A percentile compares a stretch with the other conserved stretches of the same genome.
Conservation (phyloP, 2,113 vertebrate genomes). For the Boulengerochromis microlepis region DNA sequence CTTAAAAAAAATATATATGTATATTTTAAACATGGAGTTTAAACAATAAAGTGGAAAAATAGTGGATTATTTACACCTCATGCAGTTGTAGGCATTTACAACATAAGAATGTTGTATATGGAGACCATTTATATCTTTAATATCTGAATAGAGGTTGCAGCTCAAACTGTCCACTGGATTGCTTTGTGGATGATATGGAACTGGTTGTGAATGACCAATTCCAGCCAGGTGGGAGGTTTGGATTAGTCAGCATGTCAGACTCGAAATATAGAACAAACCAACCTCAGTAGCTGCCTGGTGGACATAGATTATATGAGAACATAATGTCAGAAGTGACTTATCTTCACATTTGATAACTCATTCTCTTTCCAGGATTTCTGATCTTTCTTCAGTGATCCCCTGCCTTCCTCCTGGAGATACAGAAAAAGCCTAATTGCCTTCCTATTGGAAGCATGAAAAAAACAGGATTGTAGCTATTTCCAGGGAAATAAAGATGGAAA, state of each 20-base stretch:
- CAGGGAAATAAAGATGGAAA: background rate
- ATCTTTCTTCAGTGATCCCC: background rate
- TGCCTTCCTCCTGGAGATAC: background rate
- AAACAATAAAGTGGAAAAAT: background rate
- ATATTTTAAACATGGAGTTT: background rate
- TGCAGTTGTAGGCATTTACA: background rate
- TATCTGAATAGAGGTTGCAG: background rate
- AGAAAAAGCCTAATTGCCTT: background rate
- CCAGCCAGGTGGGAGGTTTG: background rate
- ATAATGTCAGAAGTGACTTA: background rate
- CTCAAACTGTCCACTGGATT: background rate
- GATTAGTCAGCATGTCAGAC: background rate
- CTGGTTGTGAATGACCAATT: background rate
- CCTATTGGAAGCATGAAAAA: accelerated
- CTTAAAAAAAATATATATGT: background rate
- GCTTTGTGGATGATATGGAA: background rate
- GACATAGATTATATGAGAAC: background rate
- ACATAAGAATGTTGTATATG: background rate
- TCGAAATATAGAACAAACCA: background rate
- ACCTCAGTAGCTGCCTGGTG: background rate
- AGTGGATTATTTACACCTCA: background rate
- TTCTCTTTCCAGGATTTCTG: background rate
- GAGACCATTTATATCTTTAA: background rate
- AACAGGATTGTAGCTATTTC: accelerated
- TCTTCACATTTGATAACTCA: background rate